A percentile compares a stretch with the other conserved stretches of the same genome.
Evolutionary conservation across 1,140 invertebrate species (phyloP).

Genomic region (Nasonia vitripennis): DNA sequence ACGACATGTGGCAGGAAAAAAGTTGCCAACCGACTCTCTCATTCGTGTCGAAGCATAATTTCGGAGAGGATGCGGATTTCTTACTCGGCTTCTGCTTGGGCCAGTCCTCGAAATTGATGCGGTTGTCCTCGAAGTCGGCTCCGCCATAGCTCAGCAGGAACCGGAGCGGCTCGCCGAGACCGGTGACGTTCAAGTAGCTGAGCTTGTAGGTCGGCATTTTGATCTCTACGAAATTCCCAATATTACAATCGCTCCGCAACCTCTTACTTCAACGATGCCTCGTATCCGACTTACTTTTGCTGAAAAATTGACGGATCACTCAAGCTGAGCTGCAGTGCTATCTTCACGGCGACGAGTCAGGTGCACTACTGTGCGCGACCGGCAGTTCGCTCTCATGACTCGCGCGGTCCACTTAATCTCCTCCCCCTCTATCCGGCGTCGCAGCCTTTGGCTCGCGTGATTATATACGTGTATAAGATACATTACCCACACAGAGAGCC

Average conservation of each 20-base stretch:
- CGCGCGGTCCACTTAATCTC: too few species aligned
- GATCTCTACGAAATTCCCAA: too few species aligned
- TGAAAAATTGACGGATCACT: not conserved
- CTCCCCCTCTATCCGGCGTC: too few species aligned
- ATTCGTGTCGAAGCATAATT: not conserved
- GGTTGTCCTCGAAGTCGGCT: slow-evolving; percentile 78
- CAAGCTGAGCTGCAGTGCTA: not conserved
- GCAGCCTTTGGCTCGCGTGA: too few species aligned
- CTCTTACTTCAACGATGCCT: too few species aligned
- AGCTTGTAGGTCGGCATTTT: slow-evolving; percentile 73
- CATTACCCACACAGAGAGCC: too few species aligned
- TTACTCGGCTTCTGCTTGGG: slow-evolving; percentile 68
- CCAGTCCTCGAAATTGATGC: slow-evolving; percentile 72
- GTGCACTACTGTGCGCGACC: too few species aligned
- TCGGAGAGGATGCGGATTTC: not conserved
- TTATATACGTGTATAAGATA: too few species aligned
- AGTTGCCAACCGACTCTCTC: too few species aligned
- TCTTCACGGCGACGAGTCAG: not conserved
- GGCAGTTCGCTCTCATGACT: too few species aligned
- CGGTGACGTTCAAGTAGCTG: slow-evolving; percentile 78
- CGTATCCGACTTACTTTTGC: too few species aligned
- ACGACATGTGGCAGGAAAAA: not conserved
- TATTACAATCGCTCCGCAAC: too few species aligned
- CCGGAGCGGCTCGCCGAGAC: slow-evolving; percentile 79
- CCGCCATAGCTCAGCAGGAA: slow-evolving; percentile 77